Evolutionary conservation across 2,113 vertebrate species (phyloP).

Genomic region (Stomatorhinus ivindoensis): DNA sequence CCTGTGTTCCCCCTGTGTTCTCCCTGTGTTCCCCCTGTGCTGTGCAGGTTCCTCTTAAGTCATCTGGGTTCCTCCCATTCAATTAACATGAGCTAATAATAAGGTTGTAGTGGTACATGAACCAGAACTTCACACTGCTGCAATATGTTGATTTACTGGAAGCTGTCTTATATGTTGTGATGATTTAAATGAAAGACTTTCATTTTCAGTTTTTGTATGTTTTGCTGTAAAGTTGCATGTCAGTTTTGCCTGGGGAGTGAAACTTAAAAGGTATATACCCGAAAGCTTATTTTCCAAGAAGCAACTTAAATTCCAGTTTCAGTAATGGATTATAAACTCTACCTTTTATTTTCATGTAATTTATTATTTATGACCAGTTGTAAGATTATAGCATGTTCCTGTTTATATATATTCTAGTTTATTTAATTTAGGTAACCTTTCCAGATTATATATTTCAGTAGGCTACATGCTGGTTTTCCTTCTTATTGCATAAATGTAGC

Average conservation of each 20-base stretch:
- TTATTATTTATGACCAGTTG: neutral
- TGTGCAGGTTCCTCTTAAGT: too few relatives aligned
- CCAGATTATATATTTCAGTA: neutral
- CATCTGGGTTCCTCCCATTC: neutral
- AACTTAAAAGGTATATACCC: neutral
- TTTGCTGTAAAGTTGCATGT: neutral
- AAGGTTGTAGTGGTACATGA: neutral
- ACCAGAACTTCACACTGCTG: neutral
- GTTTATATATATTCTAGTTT: neutral
- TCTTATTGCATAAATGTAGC: neutral
- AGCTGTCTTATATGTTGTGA: neutral
- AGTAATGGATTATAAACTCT: neutral
- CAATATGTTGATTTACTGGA: neutral
- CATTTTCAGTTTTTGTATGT: neutral
- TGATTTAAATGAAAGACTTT: neutral
- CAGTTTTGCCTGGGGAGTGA: neutral
- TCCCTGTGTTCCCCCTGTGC: too few relatives aligned
- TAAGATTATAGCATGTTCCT: neutral
- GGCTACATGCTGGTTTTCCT: neutral
- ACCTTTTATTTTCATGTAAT: neutral
- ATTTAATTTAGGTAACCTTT: neutral
- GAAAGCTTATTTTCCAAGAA: neutral
- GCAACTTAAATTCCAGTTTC: neutral
- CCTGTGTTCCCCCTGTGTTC: too few relatives aligned
- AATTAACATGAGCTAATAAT: neutral